Evolutionary conservation across 1,140 invertebrate genomes (phyloP).

Genomic region (Drosophila pseudoobscura): DNA sequence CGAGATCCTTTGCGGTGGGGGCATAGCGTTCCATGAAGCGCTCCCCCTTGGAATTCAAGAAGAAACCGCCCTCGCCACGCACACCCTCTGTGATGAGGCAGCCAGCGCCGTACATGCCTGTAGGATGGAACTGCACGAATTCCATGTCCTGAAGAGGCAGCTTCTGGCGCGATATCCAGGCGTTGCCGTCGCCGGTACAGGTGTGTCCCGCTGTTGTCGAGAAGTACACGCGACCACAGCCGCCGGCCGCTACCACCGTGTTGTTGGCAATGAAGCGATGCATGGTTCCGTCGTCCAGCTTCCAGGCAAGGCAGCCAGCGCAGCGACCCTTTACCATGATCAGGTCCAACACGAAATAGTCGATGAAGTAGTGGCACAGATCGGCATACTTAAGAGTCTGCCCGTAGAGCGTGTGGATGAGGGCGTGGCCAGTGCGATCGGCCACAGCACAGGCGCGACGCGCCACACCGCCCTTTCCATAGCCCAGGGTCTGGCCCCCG

Average conservation of each 20-base stretch:
- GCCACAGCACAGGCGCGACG: slow-evolving; percentile 85
- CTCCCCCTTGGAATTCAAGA: slow-evolving; percentile 97
- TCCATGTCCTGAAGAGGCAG: slow-evolving; percentile 97
- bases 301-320: slow-evolving; percentile 96
- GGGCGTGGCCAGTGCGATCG: slow-evolving; percentile 95
- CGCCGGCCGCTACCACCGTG: slow-evolving; percentile 91
- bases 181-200: slow-evolving; percentile 98
- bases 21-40: slow-evolving; percentile 99
- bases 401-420: slow-evolving; percentile 98
- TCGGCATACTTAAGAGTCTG: slow-evolving; percentile 97
- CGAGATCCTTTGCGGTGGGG: slow-evolving; percentile 98
- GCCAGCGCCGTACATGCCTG: slow-evolving; percentile 98
- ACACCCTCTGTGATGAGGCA: slow-evolving; percentile 98
- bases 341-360: slow-evolving; percentile 98
- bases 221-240: slow-evolving; percentile 96
- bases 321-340: slow-evolving; percentile 97
- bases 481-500: slow-evolving; percentile 94
- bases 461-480: slow-evolving; percentile 93
- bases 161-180: slow-evolving; percentile 96
- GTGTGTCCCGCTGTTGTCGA: slow-evolving; percentile 99
- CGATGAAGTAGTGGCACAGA: slow-evolving; percentile 96
- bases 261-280: slow-evolving; percentile 91
- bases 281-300: slow-evolving; percentile 97
- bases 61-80: slow-evolving; percentile 97
- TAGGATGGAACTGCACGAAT: slow-evolving; percentile 99